Evolutionary conservation across 1,140 invertebrate species (phyloP), one percentile per base, ranked within the genome.

Genomic region (Dolichoris vasculosae): DNA sequence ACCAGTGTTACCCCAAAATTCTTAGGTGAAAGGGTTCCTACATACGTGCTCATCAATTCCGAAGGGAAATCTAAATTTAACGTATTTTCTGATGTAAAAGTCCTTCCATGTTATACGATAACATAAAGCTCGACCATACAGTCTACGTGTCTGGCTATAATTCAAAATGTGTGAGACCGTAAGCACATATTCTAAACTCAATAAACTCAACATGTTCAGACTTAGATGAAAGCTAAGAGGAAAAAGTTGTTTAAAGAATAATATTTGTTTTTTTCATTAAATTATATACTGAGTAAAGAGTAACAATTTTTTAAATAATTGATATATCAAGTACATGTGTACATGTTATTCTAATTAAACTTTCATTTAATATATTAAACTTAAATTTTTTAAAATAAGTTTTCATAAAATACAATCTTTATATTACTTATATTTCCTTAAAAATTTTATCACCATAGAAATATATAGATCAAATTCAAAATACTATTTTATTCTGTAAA

Each of bases 41-140:
- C 38, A n/a, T 48, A 76, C n/a, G 46, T 83, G 40, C 43, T 59
- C 15, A 43, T 30, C 30, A 82, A n/a, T 32, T 35, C 17, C 43
- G n/a, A 82, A 69, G 81, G 30, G 69, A 59, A 71, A 83, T 83
- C 81, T 59, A 76, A 38, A n/a, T n/a, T n/a, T 32, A 0, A 4
- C 84, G 51, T 81, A 85, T 82, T 77, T 81, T 69, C 73, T 82
- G 55, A 82, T 86, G 71, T 86, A 82, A 86, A 82, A 86, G n/a
- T 86, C 71, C 84, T 6, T n/a, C 46, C 30, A 26, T 38, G 11
- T 69, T 63, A 30, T 32, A 51, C 38, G 69, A 55, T 51, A 7
- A 17, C 7, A 11, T 26, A 67, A 64, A 73, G 30, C 20, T n/a
- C 75, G 26, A 35, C 13, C 73, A 2, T 35, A 73, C 38, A 84